A percentile compares a stretch with the other conserved stretches of the same genome.
Conservation (phyloP, 2,797 vertebrate genomes). For the Melanotaenia nigrans region DNA sequence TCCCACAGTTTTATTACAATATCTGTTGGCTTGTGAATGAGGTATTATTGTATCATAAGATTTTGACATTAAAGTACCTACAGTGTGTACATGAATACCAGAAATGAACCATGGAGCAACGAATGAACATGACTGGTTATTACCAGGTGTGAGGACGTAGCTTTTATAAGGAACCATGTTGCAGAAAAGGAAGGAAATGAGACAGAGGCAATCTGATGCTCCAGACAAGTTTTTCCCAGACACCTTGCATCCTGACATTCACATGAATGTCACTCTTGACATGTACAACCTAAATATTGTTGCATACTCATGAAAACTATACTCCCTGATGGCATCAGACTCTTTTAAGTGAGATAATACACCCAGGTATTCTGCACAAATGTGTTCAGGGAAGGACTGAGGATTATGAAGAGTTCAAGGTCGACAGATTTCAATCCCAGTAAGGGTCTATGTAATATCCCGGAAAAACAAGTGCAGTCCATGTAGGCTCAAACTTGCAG, state of each 20-base stretch:
- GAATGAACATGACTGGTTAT: too few species aligned
- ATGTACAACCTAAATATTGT: not conserved
- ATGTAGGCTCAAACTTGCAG: not conserved
- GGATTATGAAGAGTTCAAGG: not conserved
- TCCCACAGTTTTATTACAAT: too few species aligned
- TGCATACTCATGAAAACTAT: not conserved
- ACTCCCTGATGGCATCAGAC: not conserved
- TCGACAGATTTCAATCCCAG: not conserved
- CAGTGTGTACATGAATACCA: too few species aligned
- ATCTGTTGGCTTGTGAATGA: too few species aligned
- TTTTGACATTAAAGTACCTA: too few species aligned
- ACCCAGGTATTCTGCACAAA: not conserved
- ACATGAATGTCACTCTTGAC: not conserved
- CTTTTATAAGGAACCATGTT: too few species aligned
- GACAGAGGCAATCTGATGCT: too few species aligned
- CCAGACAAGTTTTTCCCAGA: too few species aligned
- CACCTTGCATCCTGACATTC: not conserved
- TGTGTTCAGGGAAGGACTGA: not conserved
- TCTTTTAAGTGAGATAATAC: not conserved
- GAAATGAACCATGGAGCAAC: too few species aligned
- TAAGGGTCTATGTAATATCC: not conserved
- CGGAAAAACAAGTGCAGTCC: not conserved
- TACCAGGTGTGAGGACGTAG: too few species aligned
- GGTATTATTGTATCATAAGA: too few species aligned
- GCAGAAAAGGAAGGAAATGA: too few species aligned